Percentiles rank a stretch among this genome's conserved stretches.
phyloP scores from a whole-genome alignment of 2,888 invertebrate species.

The Maniola hyperantus region DNA sequence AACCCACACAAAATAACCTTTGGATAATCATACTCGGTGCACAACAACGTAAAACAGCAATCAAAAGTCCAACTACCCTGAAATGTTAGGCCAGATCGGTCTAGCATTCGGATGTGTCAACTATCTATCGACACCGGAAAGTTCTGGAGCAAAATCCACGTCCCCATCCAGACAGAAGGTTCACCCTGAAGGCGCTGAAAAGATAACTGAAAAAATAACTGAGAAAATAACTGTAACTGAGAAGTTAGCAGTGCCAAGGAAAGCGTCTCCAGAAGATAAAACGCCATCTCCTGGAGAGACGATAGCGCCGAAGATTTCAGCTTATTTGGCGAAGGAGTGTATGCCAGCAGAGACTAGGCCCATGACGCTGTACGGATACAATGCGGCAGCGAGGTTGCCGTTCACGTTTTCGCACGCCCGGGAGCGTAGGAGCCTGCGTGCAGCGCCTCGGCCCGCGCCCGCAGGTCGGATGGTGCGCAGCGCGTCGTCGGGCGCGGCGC shows the following conservation, averaged over 20 bases:
- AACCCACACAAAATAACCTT: not conserved
- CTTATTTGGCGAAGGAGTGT: constrained; percentile 64
- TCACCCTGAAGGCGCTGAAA: constrained; percentile 70
- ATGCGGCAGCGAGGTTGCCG: constrained; percentile 76
- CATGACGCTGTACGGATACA: constrained; percentile 79
- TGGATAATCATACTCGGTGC: not conserved
- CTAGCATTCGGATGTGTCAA: constrained; percentile 80
- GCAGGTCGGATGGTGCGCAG: constrained; percentile 79
- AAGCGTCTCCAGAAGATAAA: constrained; percentile 68
- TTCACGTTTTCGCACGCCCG: constrained; percentile 76
- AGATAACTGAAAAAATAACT: constrained; percentile 49
- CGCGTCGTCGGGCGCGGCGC: constrained; percentile 75
- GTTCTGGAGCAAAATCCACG: constrained; percentile 48
- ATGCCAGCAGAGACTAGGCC: constrained; percentile 69
- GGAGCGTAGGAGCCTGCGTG: constrained; percentile 53
- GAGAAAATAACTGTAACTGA: constrained; percentile 54
- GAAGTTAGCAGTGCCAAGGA: constrained; percentile 44
- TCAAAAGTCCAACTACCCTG: constrained; percentile 79
- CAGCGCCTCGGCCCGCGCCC: constrained; percentile 53
- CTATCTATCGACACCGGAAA: constrained; percentile 70
- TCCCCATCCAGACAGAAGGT: constrained; percentile 68
- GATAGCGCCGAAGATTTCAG: constrained; percentile 77
- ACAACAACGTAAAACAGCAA: constrained; percentile 57
- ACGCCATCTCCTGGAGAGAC: constrained; percentile 65
- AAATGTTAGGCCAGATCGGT: constrained; percentile 80